phyloP scores from a whole-genome alignment of 2,888 invertebrate genomes.

The Oxytorus armatus region DNA sequence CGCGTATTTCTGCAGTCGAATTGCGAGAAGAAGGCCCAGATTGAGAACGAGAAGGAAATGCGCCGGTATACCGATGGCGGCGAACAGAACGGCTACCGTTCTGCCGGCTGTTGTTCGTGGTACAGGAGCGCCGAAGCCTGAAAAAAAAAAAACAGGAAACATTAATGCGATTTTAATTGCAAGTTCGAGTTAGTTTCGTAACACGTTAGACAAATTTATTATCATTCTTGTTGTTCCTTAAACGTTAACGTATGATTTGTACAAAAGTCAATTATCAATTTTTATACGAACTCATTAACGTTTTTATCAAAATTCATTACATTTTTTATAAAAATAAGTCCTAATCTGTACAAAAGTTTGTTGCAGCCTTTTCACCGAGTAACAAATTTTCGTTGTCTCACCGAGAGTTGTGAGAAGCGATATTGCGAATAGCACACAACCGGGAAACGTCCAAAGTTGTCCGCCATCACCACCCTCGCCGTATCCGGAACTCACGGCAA shows the following conservation, averaged over 20 bases:
- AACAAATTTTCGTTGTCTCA: conserved; percentile 76
- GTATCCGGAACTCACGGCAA: conserved; percentile 86
- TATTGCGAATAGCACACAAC: conserved; percentile 89
- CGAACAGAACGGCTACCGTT: conserved; percentile 87
- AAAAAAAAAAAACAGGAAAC: conserved; percentile 44
- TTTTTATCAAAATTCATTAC: no score
- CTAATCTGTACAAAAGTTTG: no score
- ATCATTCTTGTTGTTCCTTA: no score
- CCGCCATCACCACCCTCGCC: conserved; percentile 86
- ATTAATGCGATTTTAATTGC: background rate
- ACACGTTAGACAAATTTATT: no score
- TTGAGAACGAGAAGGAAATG: conserved; percentile 88
- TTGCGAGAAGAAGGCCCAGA: conserved; percentile 85
- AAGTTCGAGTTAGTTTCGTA: no score
- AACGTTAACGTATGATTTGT: no score
- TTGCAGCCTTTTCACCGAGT: background rate
- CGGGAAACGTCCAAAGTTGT: conserved; percentile 89
- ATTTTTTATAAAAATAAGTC: no score
- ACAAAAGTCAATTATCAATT: no score
- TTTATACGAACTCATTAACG: no score
- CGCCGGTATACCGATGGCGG: conserved; percentile 88
- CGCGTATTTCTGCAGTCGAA: conserved; percentile 85
- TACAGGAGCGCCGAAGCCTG: conserved; percentile 91
- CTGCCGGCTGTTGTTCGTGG: conserved; percentile 88
- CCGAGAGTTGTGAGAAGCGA: conserved; percentile 90